Conservation (phyloP, 2,797 vertebrate species). For the Pangasius mekongensis region DNA sequence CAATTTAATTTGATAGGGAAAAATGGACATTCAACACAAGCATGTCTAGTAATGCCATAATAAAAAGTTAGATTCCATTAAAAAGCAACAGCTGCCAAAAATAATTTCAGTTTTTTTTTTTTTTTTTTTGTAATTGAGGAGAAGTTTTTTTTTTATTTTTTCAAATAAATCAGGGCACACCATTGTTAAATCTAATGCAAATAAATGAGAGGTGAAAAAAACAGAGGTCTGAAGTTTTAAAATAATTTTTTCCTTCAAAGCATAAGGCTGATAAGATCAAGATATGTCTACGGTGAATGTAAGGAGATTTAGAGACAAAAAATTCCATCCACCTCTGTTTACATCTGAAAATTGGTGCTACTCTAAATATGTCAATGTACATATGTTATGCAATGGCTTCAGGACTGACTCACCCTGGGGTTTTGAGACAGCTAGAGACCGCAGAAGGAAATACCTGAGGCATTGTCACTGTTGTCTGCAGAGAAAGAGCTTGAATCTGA, state of each 20-base stretch:
- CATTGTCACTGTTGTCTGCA: slow-evolving; percentile 24
- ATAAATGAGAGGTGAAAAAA: background rate
- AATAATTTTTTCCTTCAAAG: slow-evolving; percentile 24
- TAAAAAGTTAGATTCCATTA: slow-evolving; percentile 1
- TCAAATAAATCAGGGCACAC: slow-evolving; percentile 28
- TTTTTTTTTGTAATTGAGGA: slow-evolving; percentile 30
- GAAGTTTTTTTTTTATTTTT: background rate
- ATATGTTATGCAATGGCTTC: slow-evolving; percentile 16
- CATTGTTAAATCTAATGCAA: slow-evolving; percentile 10
- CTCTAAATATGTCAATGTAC: slow-evolving; percentile 30
- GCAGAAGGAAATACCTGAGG: slow-evolving; percentile 40
- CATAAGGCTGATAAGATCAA: slow-evolving; percentile 1
- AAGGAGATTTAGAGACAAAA: slow-evolving; percentile 1
- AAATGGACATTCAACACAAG: slow-evolving; percentile 49
- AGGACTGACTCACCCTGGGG: slow-evolving; percentile 17
- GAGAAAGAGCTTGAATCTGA: slow-evolving; percentile 11
- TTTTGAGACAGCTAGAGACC: slow-evolving; percentile 28
- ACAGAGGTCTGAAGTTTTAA: background rate
- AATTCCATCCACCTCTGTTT: slow-evolving; percentile 10
- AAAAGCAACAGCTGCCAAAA: slow-evolving; percentile 40
- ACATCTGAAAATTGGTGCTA: slow-evolving; percentile 41
- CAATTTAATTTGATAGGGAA: slow-evolving; percentile 47
- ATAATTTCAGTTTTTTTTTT: slow-evolving; percentile 15
- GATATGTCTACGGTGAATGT: background rate
- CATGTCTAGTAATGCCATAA: slow-evolving; percentile 34